Evolutionary conservation across 2,888 invertebrate genomes (phyloP).

Genomic region (Athalia cordata): DNA sequence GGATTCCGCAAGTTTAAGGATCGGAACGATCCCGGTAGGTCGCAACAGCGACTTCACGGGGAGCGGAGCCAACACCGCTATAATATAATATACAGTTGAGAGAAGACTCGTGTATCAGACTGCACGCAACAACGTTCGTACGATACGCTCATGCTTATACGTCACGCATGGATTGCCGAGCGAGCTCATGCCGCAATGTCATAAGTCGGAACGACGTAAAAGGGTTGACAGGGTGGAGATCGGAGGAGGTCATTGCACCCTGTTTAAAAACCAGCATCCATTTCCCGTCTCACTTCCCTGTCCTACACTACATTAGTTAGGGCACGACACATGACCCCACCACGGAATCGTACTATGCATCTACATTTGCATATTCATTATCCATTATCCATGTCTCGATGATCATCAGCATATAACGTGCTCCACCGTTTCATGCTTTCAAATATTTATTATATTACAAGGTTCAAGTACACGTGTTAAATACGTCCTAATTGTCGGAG

Average conservation of each 20-base stretch:
- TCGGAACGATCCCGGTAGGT: constrained; percentile 1
- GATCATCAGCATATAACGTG: too few species aligned
- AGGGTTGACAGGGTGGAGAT: constrained; percentile 35
- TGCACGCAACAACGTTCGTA: constrained; percentile 32
- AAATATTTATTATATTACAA: too few species aligned
- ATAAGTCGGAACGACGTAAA: constrained; percentile 29
- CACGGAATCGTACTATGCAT: not conserved
- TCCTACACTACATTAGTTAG: not conserved
- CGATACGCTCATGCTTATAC: constrained; percentile 33
- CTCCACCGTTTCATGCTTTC: too few species aligned
- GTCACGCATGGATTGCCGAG: constrained; percentile 32
- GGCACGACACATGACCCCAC: not conserved
- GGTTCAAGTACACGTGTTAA: not conserved
- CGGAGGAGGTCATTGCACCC: constrained; percentile 30
- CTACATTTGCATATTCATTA: too few species aligned
- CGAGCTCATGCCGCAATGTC: constrained; percentile 16
- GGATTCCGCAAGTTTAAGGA: constrained; percentile 3
- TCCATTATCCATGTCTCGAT: too few species aligned
- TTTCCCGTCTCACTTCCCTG: constrained; percentile 12
- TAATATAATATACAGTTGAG: constrained; percentile 22
- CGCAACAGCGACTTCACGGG: constrained; percentile 24
- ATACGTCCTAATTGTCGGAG: not conserved
- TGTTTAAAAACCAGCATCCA: constrained; percentile 4
- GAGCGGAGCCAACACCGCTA: constrained; percentile 17
- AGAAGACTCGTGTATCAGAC: constrained; percentile 36